Base-by-base conservation (phyloP, 2,113 vertebrate genomes). In the Marmota monax region DNA sequence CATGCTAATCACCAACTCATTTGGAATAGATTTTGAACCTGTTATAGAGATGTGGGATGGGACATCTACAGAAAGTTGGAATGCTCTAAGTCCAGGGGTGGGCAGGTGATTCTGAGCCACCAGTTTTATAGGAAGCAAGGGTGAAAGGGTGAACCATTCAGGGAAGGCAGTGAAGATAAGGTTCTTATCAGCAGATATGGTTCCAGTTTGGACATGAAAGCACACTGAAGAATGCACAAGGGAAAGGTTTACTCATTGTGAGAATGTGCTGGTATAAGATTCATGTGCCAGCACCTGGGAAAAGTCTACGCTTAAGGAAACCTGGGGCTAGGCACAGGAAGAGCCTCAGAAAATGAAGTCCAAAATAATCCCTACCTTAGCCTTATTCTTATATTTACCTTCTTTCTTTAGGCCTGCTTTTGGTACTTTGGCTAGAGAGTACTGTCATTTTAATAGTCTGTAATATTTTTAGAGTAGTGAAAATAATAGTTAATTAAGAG, bases 401-500 rank as follows among this genome's bases (percentile, higher is more conserved):
- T 92, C n/a, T 37, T 87, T 91, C 34, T 42, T 29, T 53, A 86
- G 84, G 53, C 8, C 56, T n/a, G 32, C 22, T 88, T 95, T 82
- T 84, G 63, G 8, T 88, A 84, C 9, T 86, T 77, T 61, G 48
- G 20, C 32, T 84, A 32, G 5, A 83, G 51, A 23, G 0, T 23
- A 37, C 32, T 88, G 27, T 34, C 22, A 39, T 89, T 90, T 78
- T 76, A 61, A 86, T 90, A 10, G 0, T 53, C 70, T 80, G 16
- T 58, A 84, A 37, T 84, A 78, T 69, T 42, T 45, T 90, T 61
- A 34, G 23, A 84, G 13, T 74, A 79, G 69, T 45, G 56, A 74
- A 53, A 92, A 80, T 5, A 94, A 69, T 32, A 48, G 20, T 34
- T 29, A 89, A 92, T 45, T 45, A 94, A 94, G n/a, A 87, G 14